These are phyloP conservation scores for Hoplias malabaricus DNA, from an alignment of 2,113 vertebrate species.

Conservation along the genomic window DNA sequence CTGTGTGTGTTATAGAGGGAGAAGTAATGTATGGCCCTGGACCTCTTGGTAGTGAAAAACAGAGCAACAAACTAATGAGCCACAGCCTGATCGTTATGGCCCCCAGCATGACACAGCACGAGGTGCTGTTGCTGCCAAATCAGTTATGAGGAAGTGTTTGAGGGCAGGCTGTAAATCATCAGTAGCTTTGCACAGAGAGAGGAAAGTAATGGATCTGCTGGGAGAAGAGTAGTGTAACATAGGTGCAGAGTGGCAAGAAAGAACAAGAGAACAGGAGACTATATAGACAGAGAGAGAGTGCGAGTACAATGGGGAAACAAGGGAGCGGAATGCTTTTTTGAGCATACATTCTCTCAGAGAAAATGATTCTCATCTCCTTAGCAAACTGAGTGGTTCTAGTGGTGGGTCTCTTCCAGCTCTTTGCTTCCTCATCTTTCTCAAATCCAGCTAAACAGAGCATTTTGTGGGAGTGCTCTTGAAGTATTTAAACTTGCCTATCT, in stretches of 20 bases:
- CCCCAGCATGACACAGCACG: slow-evolving; percentile 67
- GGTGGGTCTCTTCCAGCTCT: slow-evolving; percentile 60
- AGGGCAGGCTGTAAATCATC: slow-evolving; percentile 68
- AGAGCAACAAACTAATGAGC: slow-evolving; percentile 78
- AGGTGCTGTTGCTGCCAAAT: slow-evolving; percentile 71
- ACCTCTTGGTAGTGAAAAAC: slow-evolving; percentile 71
- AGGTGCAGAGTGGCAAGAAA: slow-evolving; percentile 39
- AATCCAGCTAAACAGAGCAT: too few species aligned
- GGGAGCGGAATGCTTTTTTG: slow-evolving; percentile 58
- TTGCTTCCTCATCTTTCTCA: slow-evolving; percentile 55
- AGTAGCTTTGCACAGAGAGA: too few species aligned
- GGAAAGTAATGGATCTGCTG: too few species aligned
- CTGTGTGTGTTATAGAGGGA: slow-evolving; percentile 42
- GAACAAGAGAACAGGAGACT: slow-evolving; percentile 31
- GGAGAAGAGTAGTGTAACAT: slow-evolving; percentile 36
- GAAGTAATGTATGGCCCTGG: slow-evolving; percentile 68
- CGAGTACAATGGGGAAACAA: too few species aligned
- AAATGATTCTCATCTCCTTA: slow-evolving; percentile 53
- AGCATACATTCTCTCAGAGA: slow-evolving; percentile 66
- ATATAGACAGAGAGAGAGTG: slow-evolving; percentile 55
- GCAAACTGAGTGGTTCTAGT: slow-evolving; percentile 62
- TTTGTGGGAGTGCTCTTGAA: too few species aligned
- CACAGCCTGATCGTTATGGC: slow-evolving; percentile 73
- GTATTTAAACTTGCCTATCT: slow-evolving; percentile 55
- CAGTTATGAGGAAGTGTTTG: slow-evolving; percentile 62